Conservation (phyloP, 1,140 invertebrate genomes). For the Solenopsis invicta region DNA sequence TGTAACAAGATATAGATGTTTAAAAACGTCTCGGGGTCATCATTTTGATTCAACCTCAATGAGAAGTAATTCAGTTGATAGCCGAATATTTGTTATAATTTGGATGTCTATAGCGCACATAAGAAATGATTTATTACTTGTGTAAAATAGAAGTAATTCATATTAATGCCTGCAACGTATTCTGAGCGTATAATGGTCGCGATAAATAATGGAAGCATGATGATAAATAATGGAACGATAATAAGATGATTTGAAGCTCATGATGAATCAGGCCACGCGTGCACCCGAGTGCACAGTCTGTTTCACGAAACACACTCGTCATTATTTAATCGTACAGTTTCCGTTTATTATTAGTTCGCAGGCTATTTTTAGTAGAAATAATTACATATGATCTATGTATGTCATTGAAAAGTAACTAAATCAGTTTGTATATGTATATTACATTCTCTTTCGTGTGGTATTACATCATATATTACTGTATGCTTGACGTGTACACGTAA, state of each 20-base stretch:
- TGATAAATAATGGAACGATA: slow-evolving; percentile 60
- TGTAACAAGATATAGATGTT: too few relatives aligned
- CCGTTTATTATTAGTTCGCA: slow-evolving; percentile 33
- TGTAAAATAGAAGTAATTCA: not conserved
- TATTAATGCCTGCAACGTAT: not conserved
- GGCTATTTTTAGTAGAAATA: slow-evolving; percentile 12
- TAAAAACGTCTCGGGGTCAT: too few relatives aligned
- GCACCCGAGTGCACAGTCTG: slow-evolving; percentile 27
- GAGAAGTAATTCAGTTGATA: not conserved
- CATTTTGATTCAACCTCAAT: too few relatives aligned
- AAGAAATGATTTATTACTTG: not conserved
- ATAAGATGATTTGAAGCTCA: slow-evolving; percentile 68
- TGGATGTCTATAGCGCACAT: not conserved
- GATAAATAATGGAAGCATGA: slow-evolving; percentile 31
- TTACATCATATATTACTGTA: not conserved
- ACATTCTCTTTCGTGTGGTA: not conserved
- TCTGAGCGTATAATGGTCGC: not conserved
- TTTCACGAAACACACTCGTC: slow-evolving; percentile 56
- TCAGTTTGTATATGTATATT: not conserved
- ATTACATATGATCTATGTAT: not conserved
- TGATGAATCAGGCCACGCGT: slow-evolving; percentile 57
- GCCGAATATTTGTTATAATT: not conserved
- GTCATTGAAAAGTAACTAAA: slow-evolving; percentile 7
- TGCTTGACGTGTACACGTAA: not conserved
- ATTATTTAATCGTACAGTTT: slow-evolving; percentile 69